Percentiles rank a stretch among this genome's conserved stretches.
Evolutionary conservation across 1,140 invertebrate genomes (phyloP).

Genomic region (Oryzaephilus surinamensis): DNA sequence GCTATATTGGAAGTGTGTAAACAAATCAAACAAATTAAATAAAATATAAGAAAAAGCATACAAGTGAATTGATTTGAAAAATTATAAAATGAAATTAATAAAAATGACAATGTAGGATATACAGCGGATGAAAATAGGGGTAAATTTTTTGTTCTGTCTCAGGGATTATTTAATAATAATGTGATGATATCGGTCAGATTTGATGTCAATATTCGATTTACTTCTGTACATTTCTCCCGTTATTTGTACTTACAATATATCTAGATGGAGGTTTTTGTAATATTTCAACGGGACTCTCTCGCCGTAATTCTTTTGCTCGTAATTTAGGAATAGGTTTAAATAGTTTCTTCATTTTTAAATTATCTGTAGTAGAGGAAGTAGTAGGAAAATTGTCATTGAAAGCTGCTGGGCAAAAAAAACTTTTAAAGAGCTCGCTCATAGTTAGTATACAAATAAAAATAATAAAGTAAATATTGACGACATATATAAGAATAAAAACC

Average conservation of each 20-base stretch:
- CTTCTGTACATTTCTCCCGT: constrained; percentile 1
- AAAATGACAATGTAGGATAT: constrained; percentile 10
- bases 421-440: constrained; percentile 9
- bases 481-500: no score
- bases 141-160: constrained; percentile 14
- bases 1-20: no score
- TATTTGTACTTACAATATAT: constrained; percentile 28
- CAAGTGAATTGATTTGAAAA: no score
- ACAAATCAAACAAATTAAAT: constrained; percentile 8
- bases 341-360: constrained; percentile 27
- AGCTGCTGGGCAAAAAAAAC: constrained; percentile 21
- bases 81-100: no score
- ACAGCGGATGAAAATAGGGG: constrained; percentile 4
- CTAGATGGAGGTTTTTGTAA: constrained; percentile 17
- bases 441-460: constrained; percentile 9
- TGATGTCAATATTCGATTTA: constrained; percentile 9
- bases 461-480: no score
- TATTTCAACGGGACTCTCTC: constrained; percentile 10
- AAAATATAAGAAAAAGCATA: constrained; percentile 8
- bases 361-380: constrained; percentile 22
- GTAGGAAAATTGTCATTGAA: constrained; percentile 16
- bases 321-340: constrained; percentile 29
- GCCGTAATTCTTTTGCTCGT: constrained; percentile 21
- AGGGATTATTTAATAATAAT: no score
- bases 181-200: no score